Evolutionary conservation across 2,113 vertebrate species (phyloP), one percentile per base, ranked within the genome.

Genomic region (Thomomys bottae): DNA sequence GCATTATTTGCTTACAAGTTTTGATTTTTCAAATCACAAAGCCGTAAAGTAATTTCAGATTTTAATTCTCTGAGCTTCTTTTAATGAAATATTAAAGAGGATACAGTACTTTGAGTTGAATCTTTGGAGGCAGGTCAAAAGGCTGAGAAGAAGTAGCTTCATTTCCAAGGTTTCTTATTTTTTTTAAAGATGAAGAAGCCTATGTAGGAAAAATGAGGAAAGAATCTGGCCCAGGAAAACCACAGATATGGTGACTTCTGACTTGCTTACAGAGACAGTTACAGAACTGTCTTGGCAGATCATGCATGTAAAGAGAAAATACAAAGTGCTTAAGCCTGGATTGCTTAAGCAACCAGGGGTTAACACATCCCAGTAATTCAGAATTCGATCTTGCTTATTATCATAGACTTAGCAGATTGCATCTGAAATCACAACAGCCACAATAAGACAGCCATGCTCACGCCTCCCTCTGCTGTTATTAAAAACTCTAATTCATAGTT

Each of bases 401-500:
- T 71, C 78, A 66, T 2, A 68, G 49, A 87, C 83, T 84, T 88
- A 86, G 83, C 70, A 87, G 54, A 81, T 93, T 95, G 79, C 86
- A 64, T 78, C 71, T 84, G 79, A 92, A 95, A 78, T 95, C 84
- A 49, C 81, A 84, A 78, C 3, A 93, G 83, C 49, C 90, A 79
- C 79, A 68, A 78, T 72, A 94, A 94, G 80, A 77, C 57, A 93
- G 71, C 34, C 32, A 30, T 8, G 49, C 64, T 84, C 84, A 93
- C 91, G 79, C 71, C 71, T 91, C 85, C 45, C 26, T 88, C 76
- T 82, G 78, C 92, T 64, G 66, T 91, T 94, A 94, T 87, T 95
- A 89, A 95, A 94, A 95, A 84, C 72, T 32, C 83, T 82, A 93
- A 94, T 82, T 96, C 93, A 87, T 84, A 75, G 68, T 84, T 86